Conservation (phyloP, 92 coral and sea anemone genomes). For the Meandrina meandrites region DNA sequence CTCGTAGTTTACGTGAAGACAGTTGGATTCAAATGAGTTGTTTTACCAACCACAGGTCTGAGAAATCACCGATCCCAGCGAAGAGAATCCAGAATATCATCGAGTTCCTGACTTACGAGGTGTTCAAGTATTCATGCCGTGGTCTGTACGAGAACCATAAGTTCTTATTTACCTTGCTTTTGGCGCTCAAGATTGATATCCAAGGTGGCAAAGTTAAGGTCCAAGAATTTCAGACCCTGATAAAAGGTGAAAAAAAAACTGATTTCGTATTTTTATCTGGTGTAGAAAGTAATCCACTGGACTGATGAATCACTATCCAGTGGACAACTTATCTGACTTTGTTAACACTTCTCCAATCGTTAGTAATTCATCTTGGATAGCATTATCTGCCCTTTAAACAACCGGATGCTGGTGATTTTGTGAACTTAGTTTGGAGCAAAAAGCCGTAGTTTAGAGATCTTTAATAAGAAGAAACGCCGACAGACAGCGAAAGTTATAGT, state of each 20-base stretch:
- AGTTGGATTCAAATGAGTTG: not conserved
- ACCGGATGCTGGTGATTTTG: not conserved
- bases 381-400: no score
- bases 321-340: no score
- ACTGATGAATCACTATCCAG: no score
- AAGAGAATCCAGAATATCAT: slow-evolving; percentile 92
- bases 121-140: slow-evolving; percentile 89
- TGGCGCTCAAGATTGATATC: slow-evolving; percentile 90
- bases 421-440: not conserved
- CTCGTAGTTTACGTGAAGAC: no score
- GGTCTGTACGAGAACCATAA: slow-evolving; percentile 93
- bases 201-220: slow-evolving; percentile 78
- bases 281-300: not conserved
- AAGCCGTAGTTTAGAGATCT: not conserved
- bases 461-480: not conserved
- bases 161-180: slow-evolving; percentile 81
- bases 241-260: slow-evolving; percentile 63
- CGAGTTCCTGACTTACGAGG: slow-evolving; percentile 88
- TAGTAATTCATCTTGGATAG: not conserved
- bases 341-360: not conserved
- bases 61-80: slow-evolving; percentile 90
- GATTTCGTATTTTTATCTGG: not conserved
- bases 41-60: slow-evolving; percentile 50
- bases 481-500: not conserved
- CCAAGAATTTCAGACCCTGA: slow-evolving; percentile 78